A percentile compares a stretch with the other conserved stretches of the same genome.
These are phyloP conservation scores for Melanostoma mellinum DNA, from an alignment of 2,888 invertebrate genomes.

Conservation along the genomic window DNA sequence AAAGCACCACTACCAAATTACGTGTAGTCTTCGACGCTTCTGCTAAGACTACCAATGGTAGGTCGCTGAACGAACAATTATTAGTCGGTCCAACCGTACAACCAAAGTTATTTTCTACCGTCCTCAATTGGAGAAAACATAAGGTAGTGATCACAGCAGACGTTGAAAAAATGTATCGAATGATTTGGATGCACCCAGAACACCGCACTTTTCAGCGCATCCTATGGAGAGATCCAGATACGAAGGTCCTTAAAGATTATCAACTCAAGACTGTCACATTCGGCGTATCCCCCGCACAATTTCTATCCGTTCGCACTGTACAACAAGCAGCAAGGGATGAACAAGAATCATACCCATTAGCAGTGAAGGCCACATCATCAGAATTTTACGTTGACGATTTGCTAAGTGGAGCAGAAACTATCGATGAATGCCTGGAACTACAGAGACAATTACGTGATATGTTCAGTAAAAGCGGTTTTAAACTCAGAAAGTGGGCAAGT, in stretches of 20 bases:
- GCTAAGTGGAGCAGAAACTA: background rate
- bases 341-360: too few species aligned
- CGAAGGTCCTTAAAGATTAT: background rate
- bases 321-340: too few species aligned
- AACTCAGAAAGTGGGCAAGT: slow-evolving; percentile 4
- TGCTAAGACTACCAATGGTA: background rate
- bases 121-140: background rate
- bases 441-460: background rate
- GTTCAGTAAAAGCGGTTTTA: background rate
- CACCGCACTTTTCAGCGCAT: slow-evolving; percentile 2
- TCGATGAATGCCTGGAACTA: background rate
- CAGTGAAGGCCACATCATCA: too few species aligned
- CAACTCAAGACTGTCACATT: background rate
- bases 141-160: slow-evolving; percentile 2
- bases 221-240: background rate
- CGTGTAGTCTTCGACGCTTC: background rate
- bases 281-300: background rate
- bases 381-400: too few species aligned
- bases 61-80: background rate
- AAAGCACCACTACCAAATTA: slow-evolving; percentile 1
- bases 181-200: slow-evolving; percentile 11
- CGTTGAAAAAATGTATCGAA: slow-evolving; percentile 2
- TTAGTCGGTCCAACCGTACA: background rate
- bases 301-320: too few species aligned
- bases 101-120: background rate